phyloP scores from a whole-genome alignment of 1,140 invertebrate genomes.

The Drosophila repleta region DNA sequence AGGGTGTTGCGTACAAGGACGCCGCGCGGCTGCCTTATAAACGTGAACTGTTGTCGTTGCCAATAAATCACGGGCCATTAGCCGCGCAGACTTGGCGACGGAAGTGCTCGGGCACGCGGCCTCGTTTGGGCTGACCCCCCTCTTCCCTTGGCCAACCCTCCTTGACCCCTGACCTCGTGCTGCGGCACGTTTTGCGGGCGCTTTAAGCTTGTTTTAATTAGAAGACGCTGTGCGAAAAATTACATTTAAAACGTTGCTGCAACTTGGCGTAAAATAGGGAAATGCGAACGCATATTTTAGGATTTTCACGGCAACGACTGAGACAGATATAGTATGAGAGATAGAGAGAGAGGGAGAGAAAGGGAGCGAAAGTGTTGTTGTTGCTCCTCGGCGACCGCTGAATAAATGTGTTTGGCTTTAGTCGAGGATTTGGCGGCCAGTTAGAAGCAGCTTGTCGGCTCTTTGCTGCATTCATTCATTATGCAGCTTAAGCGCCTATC shows the following conservation, averaged over 20 bases:
- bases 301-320: slow-evolving; percentile 54
- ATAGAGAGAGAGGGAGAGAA: background rate
- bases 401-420: slow-evolving; percentile 82
- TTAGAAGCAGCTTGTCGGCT: slow-evolving; percentile 48
- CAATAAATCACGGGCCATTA: slow-evolving; percentile 80
- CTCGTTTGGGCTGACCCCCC: slow-evolving; percentile 4
- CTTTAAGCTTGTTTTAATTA: slow-evolving; percentile 83
- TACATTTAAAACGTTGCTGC: slow-evolving; percentile 69
- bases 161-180: slow-evolving; percentile 57
- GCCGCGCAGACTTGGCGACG: slow-evolving; percentile 58
- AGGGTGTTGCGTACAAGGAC: slow-evolving; percentile 25
- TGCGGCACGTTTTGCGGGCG: slow-evolving; percentile 50
- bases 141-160: background rate
- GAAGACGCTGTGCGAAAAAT: slow-evolving; percentile 74
- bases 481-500: slow-evolving; percentile 70
- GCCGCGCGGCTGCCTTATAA: slow-evolving; percentile 33
- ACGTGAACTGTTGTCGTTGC: slow-evolving; percentile 65
- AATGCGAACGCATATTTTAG: slow-evolving; percentile 77
- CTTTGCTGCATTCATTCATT: slow-evolving; percentile 77
- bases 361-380: background rate
- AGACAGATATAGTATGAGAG: too few species aligned
- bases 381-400: slow-evolving; percentile 57
- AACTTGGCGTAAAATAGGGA: slow-evolving; percentile 36
- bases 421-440: slow-evolving; percentile 74
- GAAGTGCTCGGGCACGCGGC: slow-evolving; percentile 13